phyloP scores from a whole-genome alignment of 2,797 vertebrate species.

The Brotogeris chrysoptera region DNA sequence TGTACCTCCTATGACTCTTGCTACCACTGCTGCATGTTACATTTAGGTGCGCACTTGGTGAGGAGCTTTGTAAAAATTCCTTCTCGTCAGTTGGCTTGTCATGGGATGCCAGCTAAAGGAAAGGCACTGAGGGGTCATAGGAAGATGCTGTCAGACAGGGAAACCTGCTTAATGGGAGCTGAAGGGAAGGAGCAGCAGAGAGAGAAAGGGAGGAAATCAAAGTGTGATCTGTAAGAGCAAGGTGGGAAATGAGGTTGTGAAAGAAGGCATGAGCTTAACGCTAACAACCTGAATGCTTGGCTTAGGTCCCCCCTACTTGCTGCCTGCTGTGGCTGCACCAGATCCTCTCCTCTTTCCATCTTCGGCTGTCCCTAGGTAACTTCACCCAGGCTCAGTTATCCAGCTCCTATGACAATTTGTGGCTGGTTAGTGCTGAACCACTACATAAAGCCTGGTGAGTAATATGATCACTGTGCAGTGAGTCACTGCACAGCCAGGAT shows the following conservation, averaged over 20 bases:
- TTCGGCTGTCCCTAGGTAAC: neutral
- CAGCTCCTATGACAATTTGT: neutral
- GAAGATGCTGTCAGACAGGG: neutral
- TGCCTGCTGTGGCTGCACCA: neutral
- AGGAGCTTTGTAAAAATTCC: neutral
- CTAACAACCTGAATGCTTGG: neutral
- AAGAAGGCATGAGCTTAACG: neutral
- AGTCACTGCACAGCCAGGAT: rapidly evolving
- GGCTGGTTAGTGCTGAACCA: neutral
- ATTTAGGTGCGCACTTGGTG: neutral
- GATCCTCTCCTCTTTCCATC: neutral
- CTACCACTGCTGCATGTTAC: neutral
- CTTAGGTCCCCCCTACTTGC: neutral
- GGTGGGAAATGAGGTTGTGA: neutral
- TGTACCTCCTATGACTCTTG: neutral
- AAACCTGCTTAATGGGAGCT: neutral
- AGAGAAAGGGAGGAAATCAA: neutral
- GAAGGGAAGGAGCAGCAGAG: neutral
- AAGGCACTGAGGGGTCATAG: neutral
- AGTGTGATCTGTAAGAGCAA: neutral
- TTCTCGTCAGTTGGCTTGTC: neutral
- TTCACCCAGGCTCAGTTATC: neutral
- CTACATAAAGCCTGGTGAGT: neutral
- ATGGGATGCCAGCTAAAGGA: neutral
- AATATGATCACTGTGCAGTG: rapidly evolving